phyloP scores from a whole-genome alignment of 2,113 vertebrate genomes.

The Ellobius talpinus region DNA sequence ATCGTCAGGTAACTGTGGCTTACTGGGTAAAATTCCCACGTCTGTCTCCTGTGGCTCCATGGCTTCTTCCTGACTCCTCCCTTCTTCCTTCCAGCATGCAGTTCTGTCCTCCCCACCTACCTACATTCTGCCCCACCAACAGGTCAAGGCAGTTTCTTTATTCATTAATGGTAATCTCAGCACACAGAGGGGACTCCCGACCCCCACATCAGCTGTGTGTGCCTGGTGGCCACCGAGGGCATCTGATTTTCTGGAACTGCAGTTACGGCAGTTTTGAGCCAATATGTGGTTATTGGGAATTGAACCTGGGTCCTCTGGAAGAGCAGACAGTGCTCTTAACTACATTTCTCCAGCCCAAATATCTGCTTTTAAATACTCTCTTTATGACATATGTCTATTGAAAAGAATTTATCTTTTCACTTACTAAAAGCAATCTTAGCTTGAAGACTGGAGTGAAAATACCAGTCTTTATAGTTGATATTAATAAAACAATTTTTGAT shows the following conservation, averaged over 20 bases:
- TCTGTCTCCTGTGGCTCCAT: too few relatives aligned
- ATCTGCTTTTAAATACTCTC: slow-evolving; percentile 32
- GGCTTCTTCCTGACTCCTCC: too few relatives aligned
- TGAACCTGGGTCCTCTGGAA: not conserved
- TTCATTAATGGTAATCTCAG: too few relatives aligned
- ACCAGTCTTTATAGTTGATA: not conserved
- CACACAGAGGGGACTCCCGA: too few relatives aligned
- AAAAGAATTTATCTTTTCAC: slow-evolving; percentile 26
- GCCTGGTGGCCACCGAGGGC: not conserved
- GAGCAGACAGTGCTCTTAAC: not conserved
- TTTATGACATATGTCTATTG: not conserved
- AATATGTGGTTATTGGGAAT: not conserved
- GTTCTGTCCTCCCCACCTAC: too few relatives aligned
- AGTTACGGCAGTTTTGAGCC: not conserved
- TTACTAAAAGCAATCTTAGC: slow-evolving; percentile 26
- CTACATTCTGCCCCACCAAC: too few relatives aligned
- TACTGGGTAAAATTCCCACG: too few relatives aligned
- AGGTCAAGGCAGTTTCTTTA: too few relatives aligned
- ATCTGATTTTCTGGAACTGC: not conserved
- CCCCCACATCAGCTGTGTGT: not conserved
- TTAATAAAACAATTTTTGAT: slow-evolving; percentile 39
- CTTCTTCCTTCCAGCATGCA: too few relatives aligned
- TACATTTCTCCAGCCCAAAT: not conserved
- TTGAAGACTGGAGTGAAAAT: not conserved
- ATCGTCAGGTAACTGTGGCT: too few relatives aligned